A percentile compares a stretch with the other conserved stretches of the same genome.
Evolutionary conservation across 1,140 invertebrate species (phyloP).

Genomic region (Cotesia chilonis): DNA sequence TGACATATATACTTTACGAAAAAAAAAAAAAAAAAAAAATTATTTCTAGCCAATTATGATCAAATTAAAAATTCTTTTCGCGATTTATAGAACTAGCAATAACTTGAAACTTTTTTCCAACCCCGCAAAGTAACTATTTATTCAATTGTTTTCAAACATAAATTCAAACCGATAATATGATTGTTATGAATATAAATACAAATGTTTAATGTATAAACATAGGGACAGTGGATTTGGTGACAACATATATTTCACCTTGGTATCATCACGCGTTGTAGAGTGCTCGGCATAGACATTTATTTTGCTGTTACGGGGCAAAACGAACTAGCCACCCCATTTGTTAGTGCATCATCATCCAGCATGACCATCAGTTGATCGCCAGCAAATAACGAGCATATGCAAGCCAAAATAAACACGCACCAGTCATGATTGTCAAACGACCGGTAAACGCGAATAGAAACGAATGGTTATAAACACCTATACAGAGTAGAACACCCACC

Average conservation of each 20-base stretch:
- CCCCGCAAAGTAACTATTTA: too few relatives aligned
- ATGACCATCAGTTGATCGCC: background rate
- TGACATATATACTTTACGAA: too few relatives aligned
- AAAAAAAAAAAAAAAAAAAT: too few relatives aligned
- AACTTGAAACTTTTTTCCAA: too few relatives aligned
- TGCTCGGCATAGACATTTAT: background rate
- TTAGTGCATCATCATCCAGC: background rate
- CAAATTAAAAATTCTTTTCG: too few relatives aligned
- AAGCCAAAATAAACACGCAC: slow-evolving; percentile 26
- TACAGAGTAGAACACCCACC: background rate
- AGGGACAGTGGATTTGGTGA: slow-evolving; percentile 13
- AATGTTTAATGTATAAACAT: background rate
- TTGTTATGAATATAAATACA: background rate
- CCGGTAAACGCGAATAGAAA: slow-evolving; percentile 17
- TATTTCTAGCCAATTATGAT: too few relatives aligned
- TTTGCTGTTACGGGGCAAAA: background rate
- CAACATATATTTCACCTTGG: slow-evolving; percentile 4
- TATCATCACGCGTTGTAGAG: background rate
- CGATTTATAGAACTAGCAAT: too few relatives aligned
- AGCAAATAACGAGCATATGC: slow-evolving; percentile 23
- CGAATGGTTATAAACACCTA: slow-evolving; percentile 9
- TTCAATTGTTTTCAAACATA: too few relatives aligned
- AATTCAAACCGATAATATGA: too few relatives aligned
- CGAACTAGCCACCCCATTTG: background rate
- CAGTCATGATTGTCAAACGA: slow-evolving; percentile 27